Evolutionary conservation across 2,888 invertebrate species (phyloP).

Genomic region (Eristalis tenax): DNA sequence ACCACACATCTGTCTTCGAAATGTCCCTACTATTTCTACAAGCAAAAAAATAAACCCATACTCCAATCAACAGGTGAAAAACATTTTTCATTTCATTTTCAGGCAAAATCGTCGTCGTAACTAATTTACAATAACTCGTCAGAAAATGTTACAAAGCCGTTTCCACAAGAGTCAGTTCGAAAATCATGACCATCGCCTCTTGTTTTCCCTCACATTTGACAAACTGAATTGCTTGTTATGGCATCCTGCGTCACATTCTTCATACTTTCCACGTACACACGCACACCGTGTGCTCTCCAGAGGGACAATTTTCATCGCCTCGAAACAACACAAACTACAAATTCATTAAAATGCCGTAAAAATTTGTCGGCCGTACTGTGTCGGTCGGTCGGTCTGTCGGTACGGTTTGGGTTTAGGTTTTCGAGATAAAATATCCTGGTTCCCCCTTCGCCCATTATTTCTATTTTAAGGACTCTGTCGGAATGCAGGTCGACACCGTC

Average conservation of each 20-base stretch:
- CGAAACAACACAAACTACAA: constrained; percentile 66
- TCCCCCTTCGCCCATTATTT: constrained; percentile 33
- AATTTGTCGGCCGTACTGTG: constrained; percentile 72
- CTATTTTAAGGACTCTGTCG: constrained; percentile 61
- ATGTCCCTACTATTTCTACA: neutral
- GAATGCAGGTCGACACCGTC: constrained; percentile 56
- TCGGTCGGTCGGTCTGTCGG: too few relatives aligned
- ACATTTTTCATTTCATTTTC: neutral
- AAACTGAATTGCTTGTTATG: constrained; percentile 74
- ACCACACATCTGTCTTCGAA: neutral
- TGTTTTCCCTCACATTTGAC: constrained; percentile 62
- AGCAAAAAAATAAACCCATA: neutral
- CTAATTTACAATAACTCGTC: constrained; percentile 22
- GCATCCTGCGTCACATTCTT: constrained; percentile 74
- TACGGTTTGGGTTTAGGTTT: constrained; percentile 40
- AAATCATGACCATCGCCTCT: constrained; percentile 23
- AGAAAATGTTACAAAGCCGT: constrained; percentile 30
- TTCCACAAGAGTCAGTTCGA: constrained; percentile 30
- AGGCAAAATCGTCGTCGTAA: constrained; percentile 2
- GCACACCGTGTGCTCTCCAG: constrained; percentile 6
- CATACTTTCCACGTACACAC: constrained; percentile 56
- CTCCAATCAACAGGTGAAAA: constrained; percentile 47
- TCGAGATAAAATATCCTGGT: constrained; percentile 36
- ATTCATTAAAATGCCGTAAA: constrained; percentile 74
- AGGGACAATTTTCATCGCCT: constrained; percentile 66